Evolutionary conservation across 2,797 vertebrate genomes (phyloP), one percentile per base, ranked within the genome.

Genomic region (Todus mexicanus): DNA sequence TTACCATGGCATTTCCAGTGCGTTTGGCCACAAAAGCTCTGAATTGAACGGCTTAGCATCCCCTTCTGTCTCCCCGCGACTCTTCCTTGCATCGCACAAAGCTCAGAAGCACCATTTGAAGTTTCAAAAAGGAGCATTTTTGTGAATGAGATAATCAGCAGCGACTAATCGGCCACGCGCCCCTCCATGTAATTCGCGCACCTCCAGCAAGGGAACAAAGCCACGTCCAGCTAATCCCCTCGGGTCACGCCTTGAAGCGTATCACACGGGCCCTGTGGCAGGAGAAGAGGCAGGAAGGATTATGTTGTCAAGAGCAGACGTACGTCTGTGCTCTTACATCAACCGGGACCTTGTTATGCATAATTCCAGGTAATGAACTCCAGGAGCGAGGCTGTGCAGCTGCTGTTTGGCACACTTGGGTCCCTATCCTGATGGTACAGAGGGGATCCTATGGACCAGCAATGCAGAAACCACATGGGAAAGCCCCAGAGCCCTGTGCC

Each of bases 51-150:
- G 37, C 27, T 38, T 12, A 45, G 45, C 51, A 35, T 83, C 78
- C 9, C 21, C 16, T 38, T 11, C 42, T 8, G 29, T 43, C 77
- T 87, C 26, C 31, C 33, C 12, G 42, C 1, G 21, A 40, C 77
- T 72, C 65, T 31, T 81, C 72, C 42, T 37, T 42, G 71, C 65
- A 63, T 71, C 91, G n/a, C n/a, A 74, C 75, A 83, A 59, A 91
- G 79, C 90, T 90, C 78, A 29, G 66, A 48, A 79, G 73, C 79
- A n/a, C 7, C 75, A 13, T 74, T 9, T 82, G 92, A 89, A 94
- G 72, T 61, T 90, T 81, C 72, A 38, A 50, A n/a, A 92, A 90
- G 77, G 68, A 83, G 60, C 68, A 26, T 88, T 90, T 89, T 71
- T 77, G 84, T 82, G 90, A 92, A 89, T 45, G 87, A 86, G 86